Base-by-base conservation (phyloP, 53 echinoderm and acorn worm genomes). In the Hippasteria phrygiana region DNA sequence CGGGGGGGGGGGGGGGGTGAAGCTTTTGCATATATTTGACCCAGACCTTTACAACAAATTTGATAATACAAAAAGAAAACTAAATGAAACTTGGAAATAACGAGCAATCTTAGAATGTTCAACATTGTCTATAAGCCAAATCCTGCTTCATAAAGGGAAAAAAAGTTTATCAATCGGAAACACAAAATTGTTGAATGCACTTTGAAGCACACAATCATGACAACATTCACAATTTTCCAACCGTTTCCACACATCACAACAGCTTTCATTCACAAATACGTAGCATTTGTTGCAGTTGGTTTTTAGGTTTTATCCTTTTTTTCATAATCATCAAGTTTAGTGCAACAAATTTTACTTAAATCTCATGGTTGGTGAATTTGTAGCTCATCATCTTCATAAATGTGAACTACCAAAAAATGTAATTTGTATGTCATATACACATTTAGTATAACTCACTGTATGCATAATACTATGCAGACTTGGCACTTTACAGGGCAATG, bases 11-110 rank as follows among this genome's bases (percentile, higher is more conserved):
- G 18, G n/a, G n/a, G n/a, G n/a, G n/a, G n/a, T n/a, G n/a, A n/a
- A n/a, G n/a, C n/a, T 50, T 70, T 53, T 85, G 85, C 85, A 53
- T 92, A 78, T 78, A 87, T 94, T 92, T 94, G 94, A 94, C 94
- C 94, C 94, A 94, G 92, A 92, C 94, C 88, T 94, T 94, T 87
- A 92, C 90, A 92, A 88, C 46, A 79, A 56, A 46, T 70, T 45
- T 12, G 17, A 18, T 39, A 55, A 20, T 26, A 46, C 18, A 48
- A 39, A 74, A 34, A 83, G 26, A 77, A 38, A 5, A 16, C 9
- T 35, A 55, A 54, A 78, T 24, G 37, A 62, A 27, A 55, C 37
- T 1, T 74, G 12, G 27, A 31, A 76, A 53, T 34, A 33, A 33
- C 1, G 20, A 50, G 24, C 11, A 32, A 31, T 29, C 7, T 34